phyloP scores from a whole-genome alignment of 92 coral and sea anemone genomes.

The Epizoanthus illoricatus region DNA sequence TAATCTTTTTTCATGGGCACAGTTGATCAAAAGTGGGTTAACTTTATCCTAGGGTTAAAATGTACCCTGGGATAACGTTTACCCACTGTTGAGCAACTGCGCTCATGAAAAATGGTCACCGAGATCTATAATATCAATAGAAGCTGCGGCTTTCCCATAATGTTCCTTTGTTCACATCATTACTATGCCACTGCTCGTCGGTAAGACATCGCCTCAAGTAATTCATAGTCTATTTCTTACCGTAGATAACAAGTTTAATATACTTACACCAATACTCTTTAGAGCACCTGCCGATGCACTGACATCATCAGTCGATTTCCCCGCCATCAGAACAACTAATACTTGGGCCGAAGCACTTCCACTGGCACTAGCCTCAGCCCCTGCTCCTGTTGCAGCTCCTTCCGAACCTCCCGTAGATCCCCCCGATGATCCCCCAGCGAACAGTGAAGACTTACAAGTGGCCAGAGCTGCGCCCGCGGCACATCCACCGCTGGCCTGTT shows the following conservation, averaged over 20 bases:
- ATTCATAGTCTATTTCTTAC: neutral
- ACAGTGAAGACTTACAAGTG: slow-evolving; percentile 28
- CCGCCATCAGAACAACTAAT: slow-evolving; percentile 78
- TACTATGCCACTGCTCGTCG: no score
- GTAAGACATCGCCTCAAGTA: no score
- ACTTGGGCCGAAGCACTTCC: slow-evolving; percentile 57
- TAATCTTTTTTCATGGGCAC: no score
- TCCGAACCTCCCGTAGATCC: slow-evolving; percentile 32
- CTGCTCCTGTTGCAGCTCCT: slow-evolving; percentile 23
- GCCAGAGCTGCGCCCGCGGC: slow-evolving; percentile 40
- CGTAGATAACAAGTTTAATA: neutral
- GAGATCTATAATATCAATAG: no score
- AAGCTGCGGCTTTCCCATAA: no score
- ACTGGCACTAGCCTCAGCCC: slow-evolving; percentile 23
- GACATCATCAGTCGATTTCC: slow-evolving; percentile 73
- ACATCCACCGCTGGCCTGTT: slow-evolving; percentile 40
- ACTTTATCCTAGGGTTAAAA: no score
- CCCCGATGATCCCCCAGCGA: slow-evolving; percentile 30
- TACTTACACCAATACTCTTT: slow-evolving; percentile 56
- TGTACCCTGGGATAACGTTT: no score
- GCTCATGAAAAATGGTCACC: no score
- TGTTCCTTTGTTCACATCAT: no score
- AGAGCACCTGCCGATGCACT: slow-evolving; percentile 56
- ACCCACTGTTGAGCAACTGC: no score
- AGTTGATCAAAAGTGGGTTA: no score